These are phyloP conservation scores for Andrena hattorfiana DNA, from an alignment of 2,888 invertebrate genomes.

Conservation along the genomic window DNA sequence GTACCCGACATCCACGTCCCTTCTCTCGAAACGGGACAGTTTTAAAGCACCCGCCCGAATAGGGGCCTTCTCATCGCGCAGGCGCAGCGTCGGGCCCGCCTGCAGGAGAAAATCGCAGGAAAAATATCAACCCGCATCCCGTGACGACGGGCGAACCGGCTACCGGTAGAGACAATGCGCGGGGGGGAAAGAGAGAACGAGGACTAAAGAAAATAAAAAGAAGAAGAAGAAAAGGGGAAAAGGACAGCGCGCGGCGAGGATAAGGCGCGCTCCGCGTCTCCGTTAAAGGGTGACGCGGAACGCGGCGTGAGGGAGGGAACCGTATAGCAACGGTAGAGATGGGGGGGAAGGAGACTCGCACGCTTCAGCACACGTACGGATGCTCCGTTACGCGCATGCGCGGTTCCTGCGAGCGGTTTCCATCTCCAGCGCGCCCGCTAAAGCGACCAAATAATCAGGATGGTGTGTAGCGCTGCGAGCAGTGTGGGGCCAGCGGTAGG, in stretches of 20 bases:
- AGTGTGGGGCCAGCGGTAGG: conserved; percentile 42
- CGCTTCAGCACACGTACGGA: conserved; percentile 62
- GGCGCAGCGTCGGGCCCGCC: neutral
- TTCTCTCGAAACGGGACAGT: no score
- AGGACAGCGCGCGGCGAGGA: conserved; percentile 2
- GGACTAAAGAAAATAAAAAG: neutral
- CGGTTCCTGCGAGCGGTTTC: conserved; percentile 54
- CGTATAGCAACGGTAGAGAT: neutral
- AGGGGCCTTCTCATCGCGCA: neutral
- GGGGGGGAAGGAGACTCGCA: conserved; percentile 1
- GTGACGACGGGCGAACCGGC: conserved; percentile 22
- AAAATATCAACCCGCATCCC: conserved; percentile 32
- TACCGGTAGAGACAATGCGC: conserved; percentile 42
- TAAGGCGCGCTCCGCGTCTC: conserved; percentile 18
- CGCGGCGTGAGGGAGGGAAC: conserved; percentile 8
- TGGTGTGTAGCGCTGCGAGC: conserved; percentile 38
- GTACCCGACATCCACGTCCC: no score
- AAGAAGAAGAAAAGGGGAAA: neutral
- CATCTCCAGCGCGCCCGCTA: conserved; percentile 52
- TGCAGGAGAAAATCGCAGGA: conserved; percentile 18
- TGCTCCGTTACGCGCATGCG: conserved; percentile 77
- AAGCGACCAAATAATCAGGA: conserved; percentile 68
- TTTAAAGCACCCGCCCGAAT: no score
- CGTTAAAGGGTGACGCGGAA: conserved; percentile 47
- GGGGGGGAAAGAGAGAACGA: neutral